Evolutionary conservation across 2,888 invertebrate species (phyloP), one percentile per base, ranked within the genome.

Genomic region (Petrolisthes manimaculis): DNA sequence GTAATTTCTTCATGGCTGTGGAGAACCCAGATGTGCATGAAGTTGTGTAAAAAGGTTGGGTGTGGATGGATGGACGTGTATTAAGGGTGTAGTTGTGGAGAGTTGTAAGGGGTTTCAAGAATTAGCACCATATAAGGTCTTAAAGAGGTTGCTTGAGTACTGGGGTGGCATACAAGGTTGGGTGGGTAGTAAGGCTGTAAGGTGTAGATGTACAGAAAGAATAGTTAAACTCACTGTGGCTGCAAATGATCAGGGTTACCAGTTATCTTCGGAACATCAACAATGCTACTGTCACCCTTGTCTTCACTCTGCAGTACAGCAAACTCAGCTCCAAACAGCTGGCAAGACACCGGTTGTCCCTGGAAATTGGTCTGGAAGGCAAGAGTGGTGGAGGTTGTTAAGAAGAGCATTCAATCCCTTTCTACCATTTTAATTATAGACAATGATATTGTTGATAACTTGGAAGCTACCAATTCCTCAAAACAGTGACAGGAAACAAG

Each of bases 331-430:
- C 84, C 75, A 24, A 18, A 24, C 18, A 84, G 21, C 69, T 67
- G 79, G 81, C 88, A 88, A 5, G 53, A n/a, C 67, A 88, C 24
- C 9, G 84, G 54, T 54, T 88, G 88, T 4, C 75, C 37, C 80
- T 75, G 14, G 81, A 88, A 88, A 24, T 67, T 67, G 51, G 88
- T 67, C 88, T 88, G 80, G 56, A 81, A 55, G 54, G n/a, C 18
- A 24, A 67, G 67, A 14, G 6, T 6, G 8, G 51, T 53, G 53
- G 51, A 4, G 8, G 24, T 80, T 54, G n/a, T 55, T 55, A 24
- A 54, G n/a, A 14, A 56, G 18, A 80, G 5, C 5, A 80, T n/a
- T 54, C 6, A 24, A 6, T 18, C 18, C 5, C 55, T 14, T 14
- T n/a, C 51, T 8, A 21, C 14, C 37, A 37, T 56, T 5, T 24